phyloP scores from a whole-genome alignment of 1,140 invertebrate genomes.

The Heliconius hermathena region DNA sequence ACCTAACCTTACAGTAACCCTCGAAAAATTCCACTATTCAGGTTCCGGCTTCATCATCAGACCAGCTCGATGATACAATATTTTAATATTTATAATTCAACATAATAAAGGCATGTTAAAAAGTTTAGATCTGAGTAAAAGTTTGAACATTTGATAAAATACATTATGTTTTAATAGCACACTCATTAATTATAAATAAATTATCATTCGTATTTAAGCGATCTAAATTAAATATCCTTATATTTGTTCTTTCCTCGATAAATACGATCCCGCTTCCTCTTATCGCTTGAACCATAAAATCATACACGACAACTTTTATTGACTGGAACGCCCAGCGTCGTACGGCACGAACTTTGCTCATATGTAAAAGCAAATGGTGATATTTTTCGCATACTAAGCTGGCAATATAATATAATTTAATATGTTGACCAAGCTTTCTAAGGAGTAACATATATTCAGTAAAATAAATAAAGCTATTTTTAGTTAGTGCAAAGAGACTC shows the following conservation, averaged over 20 bases:
- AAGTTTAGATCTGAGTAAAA: no score
- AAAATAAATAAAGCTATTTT: neutral
- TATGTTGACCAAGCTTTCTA: conserved; percentile 16
- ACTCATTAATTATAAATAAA: no score
- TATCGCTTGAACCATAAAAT: neutral
- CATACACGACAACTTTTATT: conserved; percentile 32
- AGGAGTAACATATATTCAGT: neutral
- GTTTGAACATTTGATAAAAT: no score
- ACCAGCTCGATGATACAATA: no score
- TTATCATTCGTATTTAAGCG: no score
- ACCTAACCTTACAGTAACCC: neutral
- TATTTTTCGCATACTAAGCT: conserved; percentile 34
- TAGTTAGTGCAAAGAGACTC: neutral
- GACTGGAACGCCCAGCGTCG: conserved; percentile 31
- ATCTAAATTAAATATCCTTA: no score
- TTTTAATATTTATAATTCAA: no score
- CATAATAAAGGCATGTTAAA: no score
- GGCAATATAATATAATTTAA: conserved; percentile 6
- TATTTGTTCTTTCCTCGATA: no score
- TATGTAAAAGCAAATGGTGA: conserved; percentile 31
- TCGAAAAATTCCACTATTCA: neutral
- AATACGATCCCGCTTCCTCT: neutral
- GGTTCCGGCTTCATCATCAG: no score
- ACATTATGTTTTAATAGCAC: no score
- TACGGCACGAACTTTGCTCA: conserved; percentile 35